Evolutionary conservation across 2,888 invertebrate species (phyloP).

Genomic region (Sarcophaga carnaria): DNA sequence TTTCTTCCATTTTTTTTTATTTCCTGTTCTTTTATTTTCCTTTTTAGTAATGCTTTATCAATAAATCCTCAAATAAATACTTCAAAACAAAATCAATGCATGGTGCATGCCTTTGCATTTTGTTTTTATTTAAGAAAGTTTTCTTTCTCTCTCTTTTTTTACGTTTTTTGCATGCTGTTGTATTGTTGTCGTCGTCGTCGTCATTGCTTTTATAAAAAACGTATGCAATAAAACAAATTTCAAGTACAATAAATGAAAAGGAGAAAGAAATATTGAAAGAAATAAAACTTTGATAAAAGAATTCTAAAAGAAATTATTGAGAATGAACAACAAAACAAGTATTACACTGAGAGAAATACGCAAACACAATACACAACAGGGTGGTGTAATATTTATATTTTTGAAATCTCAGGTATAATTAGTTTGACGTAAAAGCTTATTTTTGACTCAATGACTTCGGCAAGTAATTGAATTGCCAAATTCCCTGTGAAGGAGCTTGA

Average conservation of each 20-base stretch:
- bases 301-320: not conserved
- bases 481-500: too few species aligned
- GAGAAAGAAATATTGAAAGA: too few species aligned
- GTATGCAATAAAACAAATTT: constrained; percentile 49
- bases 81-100: constrained; percentile 58
- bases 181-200: too few species aligned
- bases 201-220: constrained; percentile 12
- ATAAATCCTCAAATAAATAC: constrained; percentile 61
- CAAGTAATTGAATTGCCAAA: too few species aligned
- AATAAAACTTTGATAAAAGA: constrained; percentile 21
- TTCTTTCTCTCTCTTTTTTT: not conserved
- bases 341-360: not conserved
- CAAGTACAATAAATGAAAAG: not conserved
- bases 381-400: too few species aligned
- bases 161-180: not conserved
- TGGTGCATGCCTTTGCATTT: constrained; percentile 7
- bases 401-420: too few species aligned
- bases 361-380: too few species aligned
- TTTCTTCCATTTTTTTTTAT: constrained; percentile 30
- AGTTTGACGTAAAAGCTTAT: too few species aligned
- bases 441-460: too few species aligned
- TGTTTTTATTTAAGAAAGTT: not conserved
- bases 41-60: not conserved
- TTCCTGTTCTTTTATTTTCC: not conserved
- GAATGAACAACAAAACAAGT: constrained; percentile 9